Conservation (phyloP, 2,888 invertebrate genomes). For the Conus canariensis region DNA sequence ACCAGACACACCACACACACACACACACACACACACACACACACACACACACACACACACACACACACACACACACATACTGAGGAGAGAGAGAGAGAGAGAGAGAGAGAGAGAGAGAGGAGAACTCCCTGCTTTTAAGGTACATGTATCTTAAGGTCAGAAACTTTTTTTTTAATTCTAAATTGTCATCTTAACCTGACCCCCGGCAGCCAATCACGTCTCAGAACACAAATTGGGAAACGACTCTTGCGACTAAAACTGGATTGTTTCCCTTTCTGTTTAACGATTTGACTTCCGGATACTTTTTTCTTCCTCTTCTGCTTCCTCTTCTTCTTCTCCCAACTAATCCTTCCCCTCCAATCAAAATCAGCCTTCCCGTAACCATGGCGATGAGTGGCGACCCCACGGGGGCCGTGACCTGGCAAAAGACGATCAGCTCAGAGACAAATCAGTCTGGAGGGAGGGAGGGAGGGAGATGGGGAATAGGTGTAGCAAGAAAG, state of each 20-base stretch:
- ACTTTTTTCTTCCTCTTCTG: background rate
- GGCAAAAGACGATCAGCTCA: slow-evolving; percentile 28
- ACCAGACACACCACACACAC: background rate
- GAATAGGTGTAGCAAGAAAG: background rate
- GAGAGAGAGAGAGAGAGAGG: no score
- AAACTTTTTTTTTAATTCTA: no score
- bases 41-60: slow-evolving; percentile 18
- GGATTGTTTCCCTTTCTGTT: background rate
- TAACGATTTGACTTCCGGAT: slow-evolving; percentile 10
- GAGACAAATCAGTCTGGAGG: background rate
- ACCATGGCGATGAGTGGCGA: slow-evolving; percentile 18
- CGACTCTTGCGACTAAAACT: background rate
- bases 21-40: slow-evolving; percentile 18
- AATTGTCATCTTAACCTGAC: no score
- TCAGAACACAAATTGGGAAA: background rate
- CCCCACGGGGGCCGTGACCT: slow-evolving; percentile 9
- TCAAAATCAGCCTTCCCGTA: slow-evolving; percentile 5
- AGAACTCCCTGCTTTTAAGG: no score
- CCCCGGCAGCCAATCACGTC: background rate
- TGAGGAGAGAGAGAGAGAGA: no score
- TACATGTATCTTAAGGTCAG: no score
- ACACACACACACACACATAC: background rate
- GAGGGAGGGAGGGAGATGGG: background rate
- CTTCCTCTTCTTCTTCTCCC: background rate
- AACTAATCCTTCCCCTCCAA: slow-evolving; percentile 1